Percentiles rank a stretch among this genome's conserved stretches.
phyloP scores from a whole-genome alignment of 2,888 invertebrate genomes.

The Trisateles emortualis region DNA sequence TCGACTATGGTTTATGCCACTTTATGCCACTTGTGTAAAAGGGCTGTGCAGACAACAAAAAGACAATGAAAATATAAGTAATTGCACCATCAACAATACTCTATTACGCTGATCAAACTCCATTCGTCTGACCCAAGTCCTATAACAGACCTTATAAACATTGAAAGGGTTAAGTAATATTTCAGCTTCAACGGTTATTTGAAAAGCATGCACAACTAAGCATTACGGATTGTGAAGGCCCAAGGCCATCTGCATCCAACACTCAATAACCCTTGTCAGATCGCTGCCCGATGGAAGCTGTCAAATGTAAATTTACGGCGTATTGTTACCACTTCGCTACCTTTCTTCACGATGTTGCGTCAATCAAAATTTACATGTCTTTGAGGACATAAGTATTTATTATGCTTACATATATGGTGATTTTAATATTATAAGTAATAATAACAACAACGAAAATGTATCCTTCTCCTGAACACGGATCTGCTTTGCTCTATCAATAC shows the following conservation, averaged over 20 bases:
- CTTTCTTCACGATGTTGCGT: conserved; percentile 17
- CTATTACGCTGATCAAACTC: background rate
- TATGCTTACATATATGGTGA: too few relatives aligned
- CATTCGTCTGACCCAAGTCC: background rate
- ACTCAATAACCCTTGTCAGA: conserved; percentile 40
- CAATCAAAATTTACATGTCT: conserved; percentile 8
- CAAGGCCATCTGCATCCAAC: conserved; percentile 23
- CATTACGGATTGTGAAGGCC: conserved; percentile 30
- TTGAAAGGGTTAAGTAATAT: conserved; percentile 7
- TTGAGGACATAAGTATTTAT: background rate
- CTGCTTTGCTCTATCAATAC: too few relatives aligned
- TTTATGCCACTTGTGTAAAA: too few relatives aligned
- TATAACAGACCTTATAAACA: conserved; percentile 1
- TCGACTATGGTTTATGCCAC: too few relatives aligned
- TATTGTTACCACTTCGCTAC: conserved; percentile 17
- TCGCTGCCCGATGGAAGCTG: conserved; percentile 31
- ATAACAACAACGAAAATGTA: too few relatives aligned
- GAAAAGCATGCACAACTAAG: conserved; percentile 23
- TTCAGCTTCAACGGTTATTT: conserved; percentile 12
- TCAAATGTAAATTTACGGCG: conserved; percentile 44
- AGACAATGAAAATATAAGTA: too few relatives aligned
- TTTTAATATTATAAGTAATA: too few relatives aligned
- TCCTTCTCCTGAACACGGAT: too few relatives aligned
- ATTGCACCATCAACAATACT: too few relatives aligned
- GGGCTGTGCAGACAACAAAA: too few relatives aligned